These are phyloP conservation scores for Actinernus sp. DNA, from an alignment of 92 coral and sea anemone species.

Conservation along the genomic window DNA sequence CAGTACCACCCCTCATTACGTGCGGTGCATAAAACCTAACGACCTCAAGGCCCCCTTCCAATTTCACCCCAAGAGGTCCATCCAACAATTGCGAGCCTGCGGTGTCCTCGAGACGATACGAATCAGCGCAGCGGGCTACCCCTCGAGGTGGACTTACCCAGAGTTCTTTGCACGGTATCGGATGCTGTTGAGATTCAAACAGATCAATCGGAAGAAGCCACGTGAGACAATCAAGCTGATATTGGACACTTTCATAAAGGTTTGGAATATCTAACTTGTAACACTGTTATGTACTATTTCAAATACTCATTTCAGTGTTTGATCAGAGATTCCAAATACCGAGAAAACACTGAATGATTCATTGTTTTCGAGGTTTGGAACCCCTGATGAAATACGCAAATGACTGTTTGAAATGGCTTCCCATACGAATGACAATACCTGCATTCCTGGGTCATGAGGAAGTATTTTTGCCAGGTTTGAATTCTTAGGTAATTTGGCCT, in stretches of 20 bases:
- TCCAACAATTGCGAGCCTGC: slow-evolving; percentile 99
- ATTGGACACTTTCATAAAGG: slow-evolving; percentile 86
- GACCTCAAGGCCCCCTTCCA: slow-evolving; percentile 88
- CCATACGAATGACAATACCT: too few species aligned
- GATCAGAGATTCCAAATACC: too few species aligned
- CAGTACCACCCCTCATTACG: slow-evolving; percentile 94
- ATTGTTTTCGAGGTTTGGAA: too few species aligned
- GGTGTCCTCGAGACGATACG: slow-evolving; percentile 98
- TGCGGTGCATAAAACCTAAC: slow-evolving; percentile 98
- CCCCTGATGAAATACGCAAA: too few species aligned
- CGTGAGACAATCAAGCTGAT: slow-evolving; percentile 76
- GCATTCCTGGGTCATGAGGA: too few species aligned
- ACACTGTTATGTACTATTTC: too few species aligned
- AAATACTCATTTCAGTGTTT: too few species aligned
- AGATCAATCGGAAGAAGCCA: slow-evolving; percentile 85
- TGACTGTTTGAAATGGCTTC: too few species aligned
- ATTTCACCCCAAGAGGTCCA: slow-evolving; percentile 87
- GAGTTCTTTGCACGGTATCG: slow-evolving; percentile 95
- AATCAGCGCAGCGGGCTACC: slow-evolving; percentile 99
- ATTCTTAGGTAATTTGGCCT: too few species aligned
- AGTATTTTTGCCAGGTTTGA: too few species aligned
- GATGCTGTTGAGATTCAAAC: slow-evolving; percentile 81
- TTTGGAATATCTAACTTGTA: too few species aligned
- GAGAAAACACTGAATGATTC: too few species aligned
- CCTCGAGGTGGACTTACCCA: slow-evolving; percentile 95